phyloP scores from a whole-genome alignment of 1,140 invertebrate genomes.

The Drosophila aff. region DNA sequence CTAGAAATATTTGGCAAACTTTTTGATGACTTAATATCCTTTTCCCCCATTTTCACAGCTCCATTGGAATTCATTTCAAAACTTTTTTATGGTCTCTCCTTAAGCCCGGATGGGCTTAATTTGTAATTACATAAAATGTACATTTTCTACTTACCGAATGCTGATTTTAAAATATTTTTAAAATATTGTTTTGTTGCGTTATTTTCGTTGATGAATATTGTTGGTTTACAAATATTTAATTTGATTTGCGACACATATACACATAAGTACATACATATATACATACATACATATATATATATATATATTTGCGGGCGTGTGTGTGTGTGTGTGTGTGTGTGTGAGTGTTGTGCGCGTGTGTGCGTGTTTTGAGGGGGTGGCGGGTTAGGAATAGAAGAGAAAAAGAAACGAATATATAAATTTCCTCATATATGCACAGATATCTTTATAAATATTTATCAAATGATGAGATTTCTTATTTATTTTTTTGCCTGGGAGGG shows the following conservation, averaged over 20 bases:
- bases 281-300: slow-evolving; percentile 58
- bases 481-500: slow-evolving; percentile 4
- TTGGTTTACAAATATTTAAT: slow-evolving; percentile 14
- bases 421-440: slow-evolving; percentile 48
- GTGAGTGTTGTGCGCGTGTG: slow-evolving; percentile 22
- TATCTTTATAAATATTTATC: slow-evolving; percentile 65
- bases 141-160: slow-evolving; percentile 45
- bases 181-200: background rate
- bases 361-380: slow-evolving; percentile 30
- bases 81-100: background rate
- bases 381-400: slow-evolving; percentile 64
- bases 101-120: background rate
- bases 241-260: slow-evolving; percentile 45
- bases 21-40: background rate
- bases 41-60: background rate
- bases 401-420: slow-evolving; percentile 68
- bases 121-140: background rate
- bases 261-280: slow-evolving; percentile 61
- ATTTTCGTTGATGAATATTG: slow-evolving; percentile 12
- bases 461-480: slow-evolving; percentile 56
- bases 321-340: slow-evolving; percentile 39
- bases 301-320: slow-evolving; percentile 42
- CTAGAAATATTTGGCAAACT: background rate
- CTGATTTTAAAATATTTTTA: slow-evolving; percentile 34
- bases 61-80: background rate